Evolutionary conservation across 1,140 invertebrate genomes (phyloP), one percentile per base, ranked within the genome.

Genomic region (Anastrepha obliqua): DNA sequence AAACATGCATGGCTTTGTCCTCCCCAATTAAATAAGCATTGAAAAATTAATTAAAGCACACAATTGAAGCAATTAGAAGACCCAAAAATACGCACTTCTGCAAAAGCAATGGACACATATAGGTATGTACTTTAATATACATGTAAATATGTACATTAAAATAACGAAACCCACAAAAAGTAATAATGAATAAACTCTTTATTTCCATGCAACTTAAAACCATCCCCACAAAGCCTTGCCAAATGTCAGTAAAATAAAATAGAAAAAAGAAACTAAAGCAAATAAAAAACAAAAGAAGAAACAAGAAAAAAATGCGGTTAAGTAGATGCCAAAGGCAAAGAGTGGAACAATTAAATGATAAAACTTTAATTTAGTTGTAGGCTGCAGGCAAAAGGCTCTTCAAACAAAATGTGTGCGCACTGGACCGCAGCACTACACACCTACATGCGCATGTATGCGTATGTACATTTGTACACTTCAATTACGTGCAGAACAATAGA

Each of bases 301-400:
- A 29, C 29, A 55, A 55, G 51, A 6, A 74, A 74, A n/a, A 74
- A 62, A 62, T n/a, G 67, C 67, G 67, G 67, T 74, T 74, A 74
- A 74, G 67, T 47, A 74, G 42, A 47, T 17, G 44, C 67, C 67
- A 47, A 44, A 74, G 42, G 67, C 39, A 44, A 74, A 17, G 67
- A 44, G 67, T 42, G 44, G 39, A 74, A 74, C 67, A 74, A 74
- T 74, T 74, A 74, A 74, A 74, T 74, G 67, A 74, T 74, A 74
- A 74, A 74, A 74, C 42, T 74, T 74, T 74, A 47, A 74, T 47
- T 39, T 47, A 74, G 42, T 74, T 47, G 9, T 4, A 44, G 29
- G 39, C 51, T 42, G 29, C 29, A 29, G 29, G 29, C 29, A 70
- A 70, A 70, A 70, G 67, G 67, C 39, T 74, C 67, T 47, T 42